Percentiles rank a stretch among this genome's conserved stretches.
Evolutionary conservation across 2,113 vertebrate genomes (phyloP).

Genomic region (Laticauda colubrina): DNA sequence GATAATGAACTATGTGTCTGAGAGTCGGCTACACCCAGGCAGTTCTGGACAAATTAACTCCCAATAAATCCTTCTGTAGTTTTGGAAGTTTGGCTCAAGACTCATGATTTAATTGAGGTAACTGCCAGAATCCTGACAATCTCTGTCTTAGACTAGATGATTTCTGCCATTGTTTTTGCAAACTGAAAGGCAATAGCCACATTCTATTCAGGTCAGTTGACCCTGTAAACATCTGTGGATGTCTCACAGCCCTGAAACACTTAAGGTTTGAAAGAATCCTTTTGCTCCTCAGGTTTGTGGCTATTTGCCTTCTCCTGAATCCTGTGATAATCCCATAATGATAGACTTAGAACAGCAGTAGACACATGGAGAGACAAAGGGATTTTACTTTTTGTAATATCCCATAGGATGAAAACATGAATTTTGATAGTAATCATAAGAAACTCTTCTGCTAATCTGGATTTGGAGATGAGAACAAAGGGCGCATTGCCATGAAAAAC

Average conservation of each 20-base stretch:
- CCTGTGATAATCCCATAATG: not conserved
- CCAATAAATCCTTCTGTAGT: no score
- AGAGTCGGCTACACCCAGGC: no score
- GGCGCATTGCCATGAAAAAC: not conserved
- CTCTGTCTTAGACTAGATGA: not conserved
- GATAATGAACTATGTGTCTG: no score
- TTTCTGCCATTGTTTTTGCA: not conserved
- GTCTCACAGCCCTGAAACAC: not conserved
- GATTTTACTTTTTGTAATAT: not conserved
- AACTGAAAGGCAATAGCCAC: not conserved
- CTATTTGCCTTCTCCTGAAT: not conserved
- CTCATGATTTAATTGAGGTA: no score
- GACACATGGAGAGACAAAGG: not conserved
- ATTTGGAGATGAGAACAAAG: not conserved
- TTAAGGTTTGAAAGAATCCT: not conserved
- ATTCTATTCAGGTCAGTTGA: not conserved
- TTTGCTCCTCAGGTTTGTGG: not conserved
- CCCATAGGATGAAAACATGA: not conserved
- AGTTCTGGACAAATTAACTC: no score
- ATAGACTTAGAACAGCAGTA: not conserved
- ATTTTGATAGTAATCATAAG: not conserved
- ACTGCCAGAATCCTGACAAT: no score
- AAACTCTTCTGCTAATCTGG: not conserved
- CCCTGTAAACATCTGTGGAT: not conserved
- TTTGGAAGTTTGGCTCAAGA: no score